Base-by-base conservation (phyloP, 2,113 vertebrate species). In the Phalacrocorax brasilianus region DNA sequence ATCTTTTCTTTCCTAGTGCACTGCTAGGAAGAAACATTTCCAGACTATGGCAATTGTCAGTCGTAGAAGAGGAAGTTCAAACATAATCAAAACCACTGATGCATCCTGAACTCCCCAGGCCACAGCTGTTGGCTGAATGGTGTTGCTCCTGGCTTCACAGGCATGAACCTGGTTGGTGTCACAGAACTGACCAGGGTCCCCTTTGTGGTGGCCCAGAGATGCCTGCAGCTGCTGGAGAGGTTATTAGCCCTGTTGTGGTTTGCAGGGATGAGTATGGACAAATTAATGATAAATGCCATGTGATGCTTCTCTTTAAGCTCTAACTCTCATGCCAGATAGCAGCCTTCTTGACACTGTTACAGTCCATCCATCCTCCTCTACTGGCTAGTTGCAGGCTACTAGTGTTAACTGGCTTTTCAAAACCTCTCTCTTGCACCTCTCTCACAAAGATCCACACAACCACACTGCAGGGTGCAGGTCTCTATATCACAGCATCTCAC, bases 21-120 rank as follows among this genome's bases (percentile, higher is more conserved):
- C 49, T 33, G 45, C 71, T 76, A 92, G 91, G 89, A 96, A 94
- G 89, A 95, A 93, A 87, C 65, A 93, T 88, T 96, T 97, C 93
- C 96, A 97, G 83, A 89, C 89, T 81, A 61, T 89, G 92, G 86
- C 97, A 95, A 95, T 95, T 97, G 93, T 95, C 93, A 89, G 84
- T 96, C 92, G 93, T 89, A 42, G 53, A 76, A 91, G 80, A 95
- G 97, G 97, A 97, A 97, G 96, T 94, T 95, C 89, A 96, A 87
- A 92, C 91, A 72, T 97, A 97, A 97, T 97, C 95, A 97, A 97
- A 97, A 97, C 88, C 97, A 97, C 77, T 91, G 80, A 35, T 61
- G 76, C 73, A 93, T 88, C 94, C 91, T 85, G 0, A 92, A 61
- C 40, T 73, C 80, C 74, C 62, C 42, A 49, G 91, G 73, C 76